A percentile compares a stretch with the other conserved stretches of the same genome.
phyloP scores from a whole-genome alignment of 1,140 invertebrate species.

The Zelostemma sp. region DNA sequence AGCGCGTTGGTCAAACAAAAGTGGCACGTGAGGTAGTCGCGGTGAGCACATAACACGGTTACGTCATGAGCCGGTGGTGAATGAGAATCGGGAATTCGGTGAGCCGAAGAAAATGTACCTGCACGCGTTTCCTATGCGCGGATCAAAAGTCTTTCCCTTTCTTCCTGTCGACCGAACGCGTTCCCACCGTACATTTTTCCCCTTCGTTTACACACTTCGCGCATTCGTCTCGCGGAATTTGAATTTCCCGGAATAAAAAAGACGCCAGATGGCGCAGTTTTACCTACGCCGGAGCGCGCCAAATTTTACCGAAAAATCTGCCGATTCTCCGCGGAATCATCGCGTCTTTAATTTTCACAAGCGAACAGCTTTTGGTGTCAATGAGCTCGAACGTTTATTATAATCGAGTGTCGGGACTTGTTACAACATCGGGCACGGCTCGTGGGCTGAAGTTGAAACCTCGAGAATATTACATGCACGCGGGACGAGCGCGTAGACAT shows the following conservation, averaged over 20 bases:
- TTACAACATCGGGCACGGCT: conserved; percentile 3
- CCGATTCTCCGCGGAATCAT: no score
- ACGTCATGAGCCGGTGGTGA: conserved; percentile 25
- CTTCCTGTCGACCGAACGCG: conserved; percentile 24
- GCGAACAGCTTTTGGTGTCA: background rate
- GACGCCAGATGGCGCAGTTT: no score
- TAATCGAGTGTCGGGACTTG: background rate
- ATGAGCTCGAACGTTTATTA: background rate
- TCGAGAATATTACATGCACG: background rate
- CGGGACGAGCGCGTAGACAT: background rate
- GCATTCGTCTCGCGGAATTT: no score
- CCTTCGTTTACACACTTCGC: no score
- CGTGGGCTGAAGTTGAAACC: background rate
- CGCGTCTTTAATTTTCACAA: no score
- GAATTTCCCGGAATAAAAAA: no score
- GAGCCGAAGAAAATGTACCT: conserved; percentile 30
- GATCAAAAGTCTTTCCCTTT: conserved; percentile 36
- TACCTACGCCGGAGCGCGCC: no score
- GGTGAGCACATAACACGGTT: conserved; percentile 19
- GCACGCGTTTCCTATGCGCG: conserved; percentile 1
- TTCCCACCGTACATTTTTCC: conserved; percentile 27
- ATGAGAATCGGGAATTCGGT: conserved; percentile 36
- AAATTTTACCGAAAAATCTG: no score
- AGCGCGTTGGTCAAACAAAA: background rate
- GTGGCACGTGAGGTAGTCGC: conserved; percentile 1